phyloP scores from a whole-genome alignment of 2,797 vertebrate species.

The Rhabdophis nuchalis region DNA sequence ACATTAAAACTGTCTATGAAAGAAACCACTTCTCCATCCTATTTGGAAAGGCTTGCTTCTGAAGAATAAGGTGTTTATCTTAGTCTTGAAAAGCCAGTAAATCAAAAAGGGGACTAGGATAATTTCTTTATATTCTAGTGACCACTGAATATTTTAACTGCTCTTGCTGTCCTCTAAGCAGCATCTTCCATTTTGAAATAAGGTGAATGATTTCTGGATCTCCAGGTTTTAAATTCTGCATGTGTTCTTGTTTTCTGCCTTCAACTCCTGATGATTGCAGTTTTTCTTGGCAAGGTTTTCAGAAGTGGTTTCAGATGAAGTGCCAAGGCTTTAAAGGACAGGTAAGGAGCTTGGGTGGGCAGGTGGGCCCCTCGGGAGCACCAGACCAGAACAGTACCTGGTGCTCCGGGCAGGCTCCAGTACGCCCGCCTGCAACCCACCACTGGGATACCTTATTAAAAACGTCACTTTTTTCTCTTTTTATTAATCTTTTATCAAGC shows the following conservation, averaged over 20 bases:
- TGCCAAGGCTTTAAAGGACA: too few species aligned
- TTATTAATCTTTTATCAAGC: not conserved
- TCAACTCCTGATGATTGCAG: not conserved
- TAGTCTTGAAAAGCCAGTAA: conserved; percentile 58
- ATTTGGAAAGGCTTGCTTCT: conserved; percentile 56
- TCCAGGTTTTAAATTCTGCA: conserved; percentile 22
- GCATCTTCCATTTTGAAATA: conserved; percentile 30
- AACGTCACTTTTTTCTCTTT: not conserved
- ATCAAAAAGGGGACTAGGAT: conserved; percentile 52
- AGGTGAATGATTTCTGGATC: conserved; percentile 37
- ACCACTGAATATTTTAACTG: conserved; percentile 32
- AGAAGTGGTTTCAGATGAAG: not conserved
- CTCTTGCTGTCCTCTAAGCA: conserved; percentile 14
- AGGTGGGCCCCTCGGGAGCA: too few species aligned
- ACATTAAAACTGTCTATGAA: conserved; percentile 56
- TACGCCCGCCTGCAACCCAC: too few species aligned
- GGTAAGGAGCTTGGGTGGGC: too few species aligned
- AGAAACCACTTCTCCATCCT: conserved; percentile 63
- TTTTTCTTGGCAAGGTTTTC: not conserved
- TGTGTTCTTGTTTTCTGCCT: not conserved
- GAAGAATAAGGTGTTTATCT: conserved; percentile 60
- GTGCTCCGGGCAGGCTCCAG: too few species aligned
- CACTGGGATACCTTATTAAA: too few species aligned
- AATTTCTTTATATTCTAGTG: conserved; percentile 54
- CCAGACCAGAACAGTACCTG: too few species aligned